A percentile compares a stretch with the other conserved stretches of the same genome.
Conservation (phyloP, 2,113 vertebrate species). For the Ammospiza caudacuta region DNA sequence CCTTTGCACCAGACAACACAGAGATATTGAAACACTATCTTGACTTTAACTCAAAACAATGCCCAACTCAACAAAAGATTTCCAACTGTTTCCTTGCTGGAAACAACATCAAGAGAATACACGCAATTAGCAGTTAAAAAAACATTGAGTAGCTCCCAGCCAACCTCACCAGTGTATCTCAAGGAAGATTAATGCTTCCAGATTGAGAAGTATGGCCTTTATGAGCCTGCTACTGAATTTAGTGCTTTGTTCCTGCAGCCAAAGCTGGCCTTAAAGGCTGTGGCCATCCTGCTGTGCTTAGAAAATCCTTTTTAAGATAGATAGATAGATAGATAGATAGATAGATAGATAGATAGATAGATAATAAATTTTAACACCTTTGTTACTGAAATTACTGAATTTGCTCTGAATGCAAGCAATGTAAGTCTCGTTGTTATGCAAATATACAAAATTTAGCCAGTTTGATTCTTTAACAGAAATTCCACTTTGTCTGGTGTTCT, state of each 20-base stretch:
- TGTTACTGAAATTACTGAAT: not conserved
- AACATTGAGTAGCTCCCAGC: not conserved
- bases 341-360: too few relatives aligned
- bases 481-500: not conserved
- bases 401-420: not conserved
- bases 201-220: not conserved
- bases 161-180: not conserved
- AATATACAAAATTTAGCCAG: not conserved
- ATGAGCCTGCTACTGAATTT: not conserved
- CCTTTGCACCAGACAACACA: not conserved
- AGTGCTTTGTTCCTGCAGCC: not conserved
- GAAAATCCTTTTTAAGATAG: not conserved
- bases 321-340: not conserved
- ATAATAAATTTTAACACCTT: not conserved
- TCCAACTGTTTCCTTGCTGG: not conserved
- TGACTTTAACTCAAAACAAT: not conserved
- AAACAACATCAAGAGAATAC: not conserved
- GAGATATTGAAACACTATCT: not conserved
- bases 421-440: not conserved
- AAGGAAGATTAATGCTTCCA: not conserved
- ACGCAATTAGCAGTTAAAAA: not conserved
- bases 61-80: not conserved
- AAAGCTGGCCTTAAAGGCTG: not conserved
- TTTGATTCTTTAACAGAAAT: not conserved
- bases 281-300: not conserved